These are phyloP conservation scores for Myoxocephalus aenaeus DNA, from an alignment of 2,797 vertebrate species.

Conservation along the genomic window DNA sequence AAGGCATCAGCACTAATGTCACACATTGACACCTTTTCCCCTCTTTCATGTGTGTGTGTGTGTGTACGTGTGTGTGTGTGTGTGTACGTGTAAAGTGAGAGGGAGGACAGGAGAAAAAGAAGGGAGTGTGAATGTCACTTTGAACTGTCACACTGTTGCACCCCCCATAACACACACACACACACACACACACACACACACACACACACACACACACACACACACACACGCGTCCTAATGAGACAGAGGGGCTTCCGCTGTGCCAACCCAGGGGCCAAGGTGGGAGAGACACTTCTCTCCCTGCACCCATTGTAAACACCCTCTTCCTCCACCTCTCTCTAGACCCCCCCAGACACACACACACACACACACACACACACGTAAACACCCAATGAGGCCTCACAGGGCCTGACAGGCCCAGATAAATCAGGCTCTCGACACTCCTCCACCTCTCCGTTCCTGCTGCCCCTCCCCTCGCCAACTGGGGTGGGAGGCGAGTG, in stretches of 20 bases:
- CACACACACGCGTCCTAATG: constrained; percentile 84
- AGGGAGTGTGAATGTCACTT: constrained; percentile 89
- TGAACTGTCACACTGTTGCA: constrained; percentile 86
- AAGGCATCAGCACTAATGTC: constrained; percentile 89
- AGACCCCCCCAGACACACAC: constrained; percentile 23
- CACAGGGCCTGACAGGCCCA: constrained; percentile 89
- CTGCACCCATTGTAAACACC: constrained; percentile 74
- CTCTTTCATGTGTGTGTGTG: constrained; percentile 43
- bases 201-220: constrained; percentile 64
- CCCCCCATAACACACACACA: constrained; percentile 45
- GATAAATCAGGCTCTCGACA: constrained; percentile 90
- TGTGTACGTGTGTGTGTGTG: constrained; percentile 29
- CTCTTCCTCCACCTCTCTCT: not conserved
- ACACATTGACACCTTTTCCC: constrained; percentile 88
- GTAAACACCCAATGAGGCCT: constrained; percentile 80
- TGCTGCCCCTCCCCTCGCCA: constrained; percentile 79
- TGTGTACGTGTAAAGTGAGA: constrained; percentile 50
- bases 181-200: constrained; percentile 37
- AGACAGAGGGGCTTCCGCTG: constrained; percentile 88
- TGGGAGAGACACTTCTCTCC: constrained; percentile 84
- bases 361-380: constrained; percentile 41
- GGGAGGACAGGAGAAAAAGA: constrained; percentile 71
- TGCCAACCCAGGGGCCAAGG: constrained; percentile 89
- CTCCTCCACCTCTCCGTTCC: constrained; percentile 84
- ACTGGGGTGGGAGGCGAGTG: constrained; percentile 88